Conservation (phyloP, 2,888 invertebrate genomes). For the Anthophora plumipes region DNA sequence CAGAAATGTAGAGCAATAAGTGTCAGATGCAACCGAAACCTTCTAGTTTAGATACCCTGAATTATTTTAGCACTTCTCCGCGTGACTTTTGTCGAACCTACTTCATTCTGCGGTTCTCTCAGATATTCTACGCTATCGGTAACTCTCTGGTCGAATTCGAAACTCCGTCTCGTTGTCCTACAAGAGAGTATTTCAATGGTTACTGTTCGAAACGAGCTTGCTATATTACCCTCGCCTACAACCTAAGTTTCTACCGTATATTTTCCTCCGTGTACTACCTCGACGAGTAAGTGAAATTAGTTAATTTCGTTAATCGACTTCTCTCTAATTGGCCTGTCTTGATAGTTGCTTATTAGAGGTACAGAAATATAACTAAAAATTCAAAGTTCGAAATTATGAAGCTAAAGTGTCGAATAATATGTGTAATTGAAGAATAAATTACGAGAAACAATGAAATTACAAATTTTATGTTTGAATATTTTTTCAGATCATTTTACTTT, state of each 20-base stretch:
- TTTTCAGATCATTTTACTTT: too few species aligned
- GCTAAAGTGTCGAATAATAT: too few species aligned
- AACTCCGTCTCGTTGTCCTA: slow-evolving; percentile 18
- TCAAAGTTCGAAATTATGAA: not conserved
- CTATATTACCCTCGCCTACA: not conserved
- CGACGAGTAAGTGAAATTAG: not conserved
- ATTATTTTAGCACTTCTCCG: slow-evolving; percentile 32
- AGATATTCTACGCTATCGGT: slow-evolving; percentile 14
- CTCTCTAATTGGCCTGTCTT: not conserved
- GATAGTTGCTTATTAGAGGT: not conserved
- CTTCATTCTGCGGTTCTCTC: not conserved
- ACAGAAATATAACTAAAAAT: too few species aligned
- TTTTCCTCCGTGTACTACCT: not conserved
- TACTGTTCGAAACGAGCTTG: not conserved
- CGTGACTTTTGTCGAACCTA: slow-evolving; percentile 13
- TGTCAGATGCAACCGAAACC: slow-evolving; percentile 18
- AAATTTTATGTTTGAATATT: too few species aligned
- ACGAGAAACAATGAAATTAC: too few species aligned
- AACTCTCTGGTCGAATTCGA: slow-evolving; percentile 8
- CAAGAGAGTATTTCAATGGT: not conserved
- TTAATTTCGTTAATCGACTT: not conserved
- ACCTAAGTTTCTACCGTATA: not conserved
- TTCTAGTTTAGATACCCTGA: slow-evolving; percentile 23
- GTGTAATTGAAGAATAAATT: too few species aligned
- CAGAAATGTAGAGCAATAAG: slow-evolving; percentile 31